phyloP scores from a whole-genome alignment of 2,113 vertebrate species.

The Symphodus melops region DNA sequence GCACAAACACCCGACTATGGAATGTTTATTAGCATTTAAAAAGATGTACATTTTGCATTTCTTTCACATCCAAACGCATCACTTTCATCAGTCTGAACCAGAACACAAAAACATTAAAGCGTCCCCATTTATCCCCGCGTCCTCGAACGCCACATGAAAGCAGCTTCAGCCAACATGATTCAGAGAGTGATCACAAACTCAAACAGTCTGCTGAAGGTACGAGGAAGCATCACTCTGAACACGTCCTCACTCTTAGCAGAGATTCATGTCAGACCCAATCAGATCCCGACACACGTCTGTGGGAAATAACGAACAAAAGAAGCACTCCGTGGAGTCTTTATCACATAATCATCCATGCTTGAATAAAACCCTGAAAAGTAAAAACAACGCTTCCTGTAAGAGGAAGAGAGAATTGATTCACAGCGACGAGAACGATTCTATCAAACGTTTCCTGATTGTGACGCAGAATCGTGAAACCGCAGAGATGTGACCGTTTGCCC shows the following conservation, averaged over 20 bases:
- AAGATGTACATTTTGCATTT: conserved; percentile 63
- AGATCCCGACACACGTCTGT: too few relatives aligned
- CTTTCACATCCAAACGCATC: conserved; percentile 31
- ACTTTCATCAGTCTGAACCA: conserved; percentile 21
- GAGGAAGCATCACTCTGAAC: too few relatives aligned
- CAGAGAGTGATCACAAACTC: conserved; percentile 5
- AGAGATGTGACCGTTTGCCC: background rate
- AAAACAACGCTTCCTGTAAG: background rate
- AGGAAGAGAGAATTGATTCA: conserved; percentile 13
- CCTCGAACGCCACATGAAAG: conserved; percentile 22
- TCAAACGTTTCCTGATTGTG: background rate
- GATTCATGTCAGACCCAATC: too few relatives aligned
- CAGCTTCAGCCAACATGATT: background rate
- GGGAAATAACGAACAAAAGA: background rate
- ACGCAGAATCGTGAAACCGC: conserved; percentile 1
- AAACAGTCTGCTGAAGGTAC: conserved; percentile 59
- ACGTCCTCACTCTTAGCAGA: too few relatives aligned
- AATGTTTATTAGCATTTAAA: conserved; percentile 66
- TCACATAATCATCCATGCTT: background rate
- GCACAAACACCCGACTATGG: conserved; percentile 48
- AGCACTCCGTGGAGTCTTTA: background rate
- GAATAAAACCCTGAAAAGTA: conserved; percentile 1
- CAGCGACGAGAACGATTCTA: background rate
- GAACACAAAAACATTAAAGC: conserved; percentile 56
- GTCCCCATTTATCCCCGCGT: background rate